Base-by-base conservation (phyloP, 2,797 vertebrate genomes). In the Champsocephalus esox region DNA sequence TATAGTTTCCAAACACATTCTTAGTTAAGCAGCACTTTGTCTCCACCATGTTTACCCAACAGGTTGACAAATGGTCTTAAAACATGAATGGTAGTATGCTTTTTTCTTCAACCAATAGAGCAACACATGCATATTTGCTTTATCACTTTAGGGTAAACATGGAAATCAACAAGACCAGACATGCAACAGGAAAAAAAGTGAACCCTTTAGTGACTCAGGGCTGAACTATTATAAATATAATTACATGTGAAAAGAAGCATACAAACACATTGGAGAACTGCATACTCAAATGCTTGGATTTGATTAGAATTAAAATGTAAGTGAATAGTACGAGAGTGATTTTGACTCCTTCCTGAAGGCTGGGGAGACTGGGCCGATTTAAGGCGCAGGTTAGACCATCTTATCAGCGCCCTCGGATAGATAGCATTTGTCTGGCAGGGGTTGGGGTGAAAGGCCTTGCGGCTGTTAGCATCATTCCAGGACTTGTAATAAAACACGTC, bases 401-500 rank as follows among this genome's bases (percentile, higher is more conserved):
- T 73, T 59, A 80, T 81, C 73, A 74, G 61, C 2, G 4, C 17
- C 43, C 34, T 0, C 1, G 12, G 77, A 82, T 12, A 74, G 73
- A 70, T 54, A 52, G 60, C 76, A 45, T 84, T 84, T 82, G 83
- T 87, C 80, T 80, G 68, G 69, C 24, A 16, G 48, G 72, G 55
- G 73, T 80, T 52, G 4, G 45, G 77, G 73, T 55, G 79, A 81
- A 78, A 77, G 78, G 73, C 57, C 45, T 60, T 0, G 21, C 9
- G 68, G 65, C 64, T 52, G 65, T 6, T 11, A 80, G 58, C 68
- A 44, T 32, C 16, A 50, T 11, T 63, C 65, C 74, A 74, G 71
- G 62, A 60, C 64, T 75, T 59, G 75, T 75, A 84, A 90, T 89
- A 86, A 88, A 88, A 86, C 70, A 73, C 41, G 44, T 86, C 82